phyloP scores from a whole-genome alignment of 53 echinoderm and acorn worm genomes.

The Stichopus horrens region DNA sequence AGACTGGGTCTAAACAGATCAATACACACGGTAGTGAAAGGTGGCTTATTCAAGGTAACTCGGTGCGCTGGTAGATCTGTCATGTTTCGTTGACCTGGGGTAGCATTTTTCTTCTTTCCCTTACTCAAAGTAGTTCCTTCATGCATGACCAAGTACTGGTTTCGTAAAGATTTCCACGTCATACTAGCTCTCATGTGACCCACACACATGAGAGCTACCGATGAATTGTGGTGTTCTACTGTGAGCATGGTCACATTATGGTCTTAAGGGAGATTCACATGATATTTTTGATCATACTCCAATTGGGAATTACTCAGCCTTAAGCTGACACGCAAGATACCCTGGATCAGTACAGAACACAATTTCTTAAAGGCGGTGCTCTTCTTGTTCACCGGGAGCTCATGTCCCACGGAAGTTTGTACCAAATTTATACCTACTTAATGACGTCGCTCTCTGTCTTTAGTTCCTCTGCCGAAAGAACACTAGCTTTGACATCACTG shows the following conservation, averaged over 20 bases:
- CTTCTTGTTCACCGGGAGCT: neutral
- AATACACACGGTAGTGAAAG: constrained; percentile 38
- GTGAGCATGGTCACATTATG: constrained; percentile 59
- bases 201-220: too few relatives aligned
- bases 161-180: constrained; percentile 50
- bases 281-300: constrained; percentile 48
- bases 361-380: constrained; percentile 40
- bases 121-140: constrained; percentile 29
- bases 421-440: neutral
- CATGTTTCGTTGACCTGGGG: constrained; percentile 43
- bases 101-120: constrained; percentile 45
- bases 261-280: constrained; percentile 52
- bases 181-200: constrained; percentile 64
- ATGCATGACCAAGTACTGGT: constrained; percentile 50
- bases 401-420: neutral
- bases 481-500: too few relatives aligned
- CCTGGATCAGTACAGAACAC: constrained; percentile 42
- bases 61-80: constrained; percentile 55
- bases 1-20: constrained; percentile 64
- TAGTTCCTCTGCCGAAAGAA: constrained; percentile 34
- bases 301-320: constrained; percentile 51
- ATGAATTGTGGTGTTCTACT: constrained; percentile 50
- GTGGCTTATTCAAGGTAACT: constrained; percentile 60
- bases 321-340: constrained; percentile 60
- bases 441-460: neutral